phyloP scores from a whole-genome alignment of 2,888 invertebrate species.

The Andrena minutula region DNA sequence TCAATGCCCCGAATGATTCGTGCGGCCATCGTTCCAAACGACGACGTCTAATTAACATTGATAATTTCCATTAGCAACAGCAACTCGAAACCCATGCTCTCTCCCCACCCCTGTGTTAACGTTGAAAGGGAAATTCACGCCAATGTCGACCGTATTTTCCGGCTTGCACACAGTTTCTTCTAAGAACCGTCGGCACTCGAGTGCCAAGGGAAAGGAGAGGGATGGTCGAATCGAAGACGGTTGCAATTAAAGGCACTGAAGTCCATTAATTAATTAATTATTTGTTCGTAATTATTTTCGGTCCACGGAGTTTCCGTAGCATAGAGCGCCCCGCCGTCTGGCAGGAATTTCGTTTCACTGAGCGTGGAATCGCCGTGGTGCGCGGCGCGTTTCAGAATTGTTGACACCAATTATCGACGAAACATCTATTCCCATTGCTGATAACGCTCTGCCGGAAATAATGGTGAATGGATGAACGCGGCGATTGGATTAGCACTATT shows the following conservation, averaged over 20 bases:
- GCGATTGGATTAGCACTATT: neutral
- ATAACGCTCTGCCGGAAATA: neutral
- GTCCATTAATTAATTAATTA: conserved; percentile 71
- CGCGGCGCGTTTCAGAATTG: conserved; percentile 11
- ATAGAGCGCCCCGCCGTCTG: conserved; percentile 36
- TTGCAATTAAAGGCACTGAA: conserved; percentile 69
- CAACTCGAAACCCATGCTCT: neutral
- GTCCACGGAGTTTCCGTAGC: conserved; percentile 31
- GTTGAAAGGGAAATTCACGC: neutral
- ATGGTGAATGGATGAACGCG: neutral
- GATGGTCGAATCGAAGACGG: conserved; percentile 13
- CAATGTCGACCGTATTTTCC: neutral
- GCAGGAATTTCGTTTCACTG: conserved; percentile 22
- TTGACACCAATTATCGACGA: conserved; percentile 9
- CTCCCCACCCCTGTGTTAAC: neutral
- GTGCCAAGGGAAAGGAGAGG: neutral
- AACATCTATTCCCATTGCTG: conserved; percentile 8
- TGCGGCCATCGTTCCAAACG: neutral
- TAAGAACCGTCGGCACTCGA: conserved; percentile 1
- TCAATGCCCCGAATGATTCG: conserved; percentile 18
- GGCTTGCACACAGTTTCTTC: neutral
- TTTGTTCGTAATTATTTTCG: conserved; percentile 68
- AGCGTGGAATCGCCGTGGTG: conserved; percentile 15
- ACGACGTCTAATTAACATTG: conserved; percentile 29
- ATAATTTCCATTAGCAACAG: conserved; percentile 19